Conservation (phyloP, 2,797 vertebrate species). For the Chelon auratus region DNA sequence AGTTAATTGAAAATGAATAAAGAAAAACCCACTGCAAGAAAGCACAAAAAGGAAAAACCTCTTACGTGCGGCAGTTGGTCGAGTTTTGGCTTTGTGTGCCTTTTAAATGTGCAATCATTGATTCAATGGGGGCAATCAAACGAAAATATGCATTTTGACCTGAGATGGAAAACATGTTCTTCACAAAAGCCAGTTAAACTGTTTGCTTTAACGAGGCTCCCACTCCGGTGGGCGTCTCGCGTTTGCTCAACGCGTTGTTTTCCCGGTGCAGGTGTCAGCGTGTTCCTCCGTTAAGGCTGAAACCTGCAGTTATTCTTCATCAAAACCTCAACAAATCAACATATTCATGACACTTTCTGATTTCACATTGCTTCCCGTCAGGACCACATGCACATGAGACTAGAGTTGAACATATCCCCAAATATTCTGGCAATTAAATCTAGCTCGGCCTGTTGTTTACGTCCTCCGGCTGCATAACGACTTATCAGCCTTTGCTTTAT, state of each 20-base stretch:
- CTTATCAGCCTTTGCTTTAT: not conserved
- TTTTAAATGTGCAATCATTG: conserved; percentile 57
- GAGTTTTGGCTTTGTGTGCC: conserved; percentile 48
- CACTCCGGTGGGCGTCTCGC: conserved; percentile 21
- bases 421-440: conserved; percentile 3
- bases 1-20: conserved; percentile 68
- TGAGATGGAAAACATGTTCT: conserved; percentile 53
- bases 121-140: conserved; percentile 64
- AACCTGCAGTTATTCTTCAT: conserved; percentile 36
- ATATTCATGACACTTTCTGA: conserved; percentile 19
- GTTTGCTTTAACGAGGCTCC: conserved; percentile 52
- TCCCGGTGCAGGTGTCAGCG: conserved; percentile 28
- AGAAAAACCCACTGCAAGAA: conserved; percentile 53
- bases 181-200: conserved; percentile 56
- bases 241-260: conserved; percentile 33
- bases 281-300: conserved; percentile 18
- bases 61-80: conserved; percentile 58
- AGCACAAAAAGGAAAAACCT: conserved; percentile 26
- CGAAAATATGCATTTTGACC: conserved; percentile 67
- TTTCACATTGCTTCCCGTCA: conserved; percentile 15
- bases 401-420: not conserved
- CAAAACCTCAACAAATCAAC: conserved; percentile 9
- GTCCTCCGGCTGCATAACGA: conserved; percentile 6
- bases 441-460: not conserved
- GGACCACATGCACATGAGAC: not conserved